These are phyloP conservation scores for Willisornis vidua DNA, from an alignment of 2,113 vertebrate species.

Conservation along the genomic window DNA sequence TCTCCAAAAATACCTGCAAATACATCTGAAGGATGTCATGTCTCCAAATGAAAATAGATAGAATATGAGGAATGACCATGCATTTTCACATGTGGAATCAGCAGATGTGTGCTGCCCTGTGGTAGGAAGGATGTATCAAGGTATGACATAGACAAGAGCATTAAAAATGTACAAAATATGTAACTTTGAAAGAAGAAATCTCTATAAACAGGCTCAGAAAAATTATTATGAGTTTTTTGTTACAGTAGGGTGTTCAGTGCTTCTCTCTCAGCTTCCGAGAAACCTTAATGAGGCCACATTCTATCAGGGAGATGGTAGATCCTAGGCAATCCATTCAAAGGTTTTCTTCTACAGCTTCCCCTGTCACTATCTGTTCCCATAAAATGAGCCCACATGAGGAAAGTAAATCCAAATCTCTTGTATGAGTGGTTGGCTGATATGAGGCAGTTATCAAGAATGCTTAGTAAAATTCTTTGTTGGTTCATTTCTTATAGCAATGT, in stretches of 20 bases:
- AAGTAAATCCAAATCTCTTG: not conserved
- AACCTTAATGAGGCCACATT: not conserved
- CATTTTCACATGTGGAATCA: not conserved
- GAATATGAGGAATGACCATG: not conserved
- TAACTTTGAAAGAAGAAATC: not conserved
- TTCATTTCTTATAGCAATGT: not conserved
- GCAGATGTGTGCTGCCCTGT: not conserved
- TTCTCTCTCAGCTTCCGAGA: not conserved
- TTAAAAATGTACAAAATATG: not conserved
- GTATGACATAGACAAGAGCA: not conserved
- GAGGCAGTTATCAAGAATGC: not conserved
- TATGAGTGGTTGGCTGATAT: not conserved
- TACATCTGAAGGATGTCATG: not conserved
- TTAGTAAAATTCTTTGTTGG: not conserved
- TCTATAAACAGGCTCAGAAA: not conserved
- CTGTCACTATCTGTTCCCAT: not conserved
- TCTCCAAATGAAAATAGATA: not conserved
- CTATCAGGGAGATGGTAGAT: not conserved
- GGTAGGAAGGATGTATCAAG: not conserved
- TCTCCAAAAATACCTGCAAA: not conserved
- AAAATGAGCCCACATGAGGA: not conserved
- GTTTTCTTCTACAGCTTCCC: not conserved
- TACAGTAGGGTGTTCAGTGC: not conserved
- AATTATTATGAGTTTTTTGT: not conserved
- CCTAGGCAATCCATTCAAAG: not conserved